phyloP scores from a whole-genome alignment of 2,888 invertebrate genomes.

The Drosophila quinaria region DNA sequence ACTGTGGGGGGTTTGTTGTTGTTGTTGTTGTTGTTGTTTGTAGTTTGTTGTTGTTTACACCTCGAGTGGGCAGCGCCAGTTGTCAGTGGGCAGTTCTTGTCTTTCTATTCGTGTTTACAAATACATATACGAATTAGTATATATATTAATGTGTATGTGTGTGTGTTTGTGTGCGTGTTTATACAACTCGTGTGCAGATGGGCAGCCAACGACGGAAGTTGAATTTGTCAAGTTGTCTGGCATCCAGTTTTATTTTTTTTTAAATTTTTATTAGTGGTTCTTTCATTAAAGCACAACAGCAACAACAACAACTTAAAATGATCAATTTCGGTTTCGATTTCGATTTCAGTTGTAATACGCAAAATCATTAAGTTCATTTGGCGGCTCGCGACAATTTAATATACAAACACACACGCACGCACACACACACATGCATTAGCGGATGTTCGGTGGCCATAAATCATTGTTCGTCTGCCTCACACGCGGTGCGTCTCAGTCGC shows the following conservation, averaged over 20 bases:
- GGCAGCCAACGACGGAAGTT: conserved; percentile 54
- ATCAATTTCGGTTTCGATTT: conserved; percentile 32
- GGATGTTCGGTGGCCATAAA: conserved; percentile 71
- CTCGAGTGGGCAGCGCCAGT: conserved; percentile 59
- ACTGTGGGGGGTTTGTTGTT: conserved; percentile 17
- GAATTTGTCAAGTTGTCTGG: conserved; percentile 56
- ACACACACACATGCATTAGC: conserved; percentile 36
- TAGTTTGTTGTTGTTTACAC: conserved; percentile 65
- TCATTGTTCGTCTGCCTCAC: conserved; percentile 59
- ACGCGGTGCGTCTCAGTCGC: conserved; percentile 28
- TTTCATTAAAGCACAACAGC: conserved; percentile 16
- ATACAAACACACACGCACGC: conserved; percentile 6
- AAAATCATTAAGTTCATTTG: conserved; percentile 50
- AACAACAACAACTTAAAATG: conserved; percentile 4
- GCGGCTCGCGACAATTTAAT: conserved; percentile 43
- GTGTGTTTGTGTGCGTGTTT: no score
- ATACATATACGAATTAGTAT: background rate
- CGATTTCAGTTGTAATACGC: conserved; percentile 44
- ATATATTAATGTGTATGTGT: conserved; percentile 10
- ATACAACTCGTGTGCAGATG: conserved; percentile 44
- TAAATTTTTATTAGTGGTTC: conserved; percentile 27
- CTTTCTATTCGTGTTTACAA: conserved; percentile 41
- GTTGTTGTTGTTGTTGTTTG: conserved; percentile 10
- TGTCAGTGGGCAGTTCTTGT: conserved; percentile 68
- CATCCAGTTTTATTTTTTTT: conserved; percentile 51